Evolutionary conservation across 1,140 invertebrate species (phyloP).

Genomic region (Steinernema khuongi): DNA sequence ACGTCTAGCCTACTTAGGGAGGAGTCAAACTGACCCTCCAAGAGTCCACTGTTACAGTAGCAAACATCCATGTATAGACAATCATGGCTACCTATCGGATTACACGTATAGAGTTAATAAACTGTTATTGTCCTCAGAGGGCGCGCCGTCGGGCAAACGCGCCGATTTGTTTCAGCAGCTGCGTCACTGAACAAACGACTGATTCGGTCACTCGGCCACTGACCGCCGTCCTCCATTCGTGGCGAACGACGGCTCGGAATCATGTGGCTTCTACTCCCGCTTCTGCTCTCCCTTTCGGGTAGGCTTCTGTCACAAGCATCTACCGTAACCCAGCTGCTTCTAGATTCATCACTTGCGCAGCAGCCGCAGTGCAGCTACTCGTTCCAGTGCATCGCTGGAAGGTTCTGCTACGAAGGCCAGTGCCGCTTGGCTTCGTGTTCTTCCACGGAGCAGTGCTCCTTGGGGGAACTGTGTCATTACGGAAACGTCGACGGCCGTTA

Average conservation of each 20-base stretch:
- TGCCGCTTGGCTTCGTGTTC: neutral
- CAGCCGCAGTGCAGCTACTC: neutral
- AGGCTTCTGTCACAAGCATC: neutral
- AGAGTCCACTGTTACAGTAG: no score
- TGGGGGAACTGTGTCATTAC: slow-evolving; percentile 30
- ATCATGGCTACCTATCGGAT: no score
- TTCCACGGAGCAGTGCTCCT: neutral
- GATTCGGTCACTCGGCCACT: neutral
- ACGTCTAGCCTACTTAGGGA: no score
- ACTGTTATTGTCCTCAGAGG: no score
- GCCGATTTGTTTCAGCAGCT: slow-evolving; percentile 2
- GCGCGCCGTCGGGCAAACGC: slow-evolving; percentile 1
- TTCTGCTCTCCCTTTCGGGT: neutral
- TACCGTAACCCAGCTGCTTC: neutral
- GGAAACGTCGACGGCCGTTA: slow-evolving; percentile 27
- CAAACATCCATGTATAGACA: no score
- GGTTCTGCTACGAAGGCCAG: neutral
- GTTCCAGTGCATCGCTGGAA: slow-evolving; percentile 5
- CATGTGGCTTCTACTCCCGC: slow-evolving; percentile 2
- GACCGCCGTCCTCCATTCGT: neutral
- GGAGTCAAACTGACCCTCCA: no score
- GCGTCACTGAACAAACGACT: neutral
- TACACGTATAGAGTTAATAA: no score
- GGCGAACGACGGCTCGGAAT: neutral
- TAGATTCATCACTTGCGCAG: neutral